Percentiles rank a stretch among this genome's conserved stretches.
Evolutionary conservation across 2,888 invertebrate species (phyloP).

Genomic region (Azorinus chamasolen): DNA sequence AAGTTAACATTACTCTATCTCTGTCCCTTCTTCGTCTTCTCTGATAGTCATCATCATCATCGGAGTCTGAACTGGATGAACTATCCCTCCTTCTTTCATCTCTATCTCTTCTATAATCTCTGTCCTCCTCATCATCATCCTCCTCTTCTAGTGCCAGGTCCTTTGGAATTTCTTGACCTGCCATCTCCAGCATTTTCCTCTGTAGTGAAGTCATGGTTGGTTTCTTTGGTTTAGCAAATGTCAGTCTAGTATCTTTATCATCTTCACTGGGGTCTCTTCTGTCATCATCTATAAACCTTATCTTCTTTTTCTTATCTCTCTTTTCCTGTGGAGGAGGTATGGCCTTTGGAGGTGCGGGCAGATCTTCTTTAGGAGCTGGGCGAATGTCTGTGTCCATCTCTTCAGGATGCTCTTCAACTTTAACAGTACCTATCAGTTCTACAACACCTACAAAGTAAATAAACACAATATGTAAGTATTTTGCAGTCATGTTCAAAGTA

Average conservation of each 20-base stretch:
- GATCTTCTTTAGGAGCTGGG: slow-evolving; percentile 3
- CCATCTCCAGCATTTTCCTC: slow-evolving; percentile 94
- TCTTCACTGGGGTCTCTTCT: slow-evolving; percentile 86
- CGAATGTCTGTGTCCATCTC: slow-evolving; percentile 61
- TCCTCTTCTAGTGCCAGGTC: slow-evolving; percentile 51
- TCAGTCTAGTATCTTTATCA: slow-evolving; percentile 82
- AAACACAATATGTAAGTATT: too few species aligned
- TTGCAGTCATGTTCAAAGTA: too few species aligned
- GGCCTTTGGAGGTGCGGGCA: neutral
- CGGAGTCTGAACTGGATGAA: slow-evolving; percentile 44
- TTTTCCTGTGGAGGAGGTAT: neutral
- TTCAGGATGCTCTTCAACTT: slow-evolving; percentile 75
- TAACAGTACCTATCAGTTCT: slow-evolving; percentile 74
- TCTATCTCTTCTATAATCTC: slow-evolving; percentile 41
- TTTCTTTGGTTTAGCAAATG: slow-evolving; percentile 56
- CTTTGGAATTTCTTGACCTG: slow-evolving; percentile 95
- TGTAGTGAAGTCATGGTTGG: slow-evolving; percentile 88
- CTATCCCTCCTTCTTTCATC: slow-evolving; percentile 36
- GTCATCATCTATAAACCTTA: slow-evolving; percentile 90
- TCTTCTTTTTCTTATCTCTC: slow-evolving; percentile 82
- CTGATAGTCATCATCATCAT: slow-evolving; percentile 60
- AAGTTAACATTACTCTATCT: slow-evolving; percentile 10
- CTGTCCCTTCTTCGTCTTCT: slow-evolving; percentile 30
- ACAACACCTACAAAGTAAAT: slow-evolving; percentile 69
- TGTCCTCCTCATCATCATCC: slow-evolving; percentile 56